Evolutionary conservation across 2,797 vertebrate species (phyloP).

Genomic region (Trachurus trachurus): DNA sequence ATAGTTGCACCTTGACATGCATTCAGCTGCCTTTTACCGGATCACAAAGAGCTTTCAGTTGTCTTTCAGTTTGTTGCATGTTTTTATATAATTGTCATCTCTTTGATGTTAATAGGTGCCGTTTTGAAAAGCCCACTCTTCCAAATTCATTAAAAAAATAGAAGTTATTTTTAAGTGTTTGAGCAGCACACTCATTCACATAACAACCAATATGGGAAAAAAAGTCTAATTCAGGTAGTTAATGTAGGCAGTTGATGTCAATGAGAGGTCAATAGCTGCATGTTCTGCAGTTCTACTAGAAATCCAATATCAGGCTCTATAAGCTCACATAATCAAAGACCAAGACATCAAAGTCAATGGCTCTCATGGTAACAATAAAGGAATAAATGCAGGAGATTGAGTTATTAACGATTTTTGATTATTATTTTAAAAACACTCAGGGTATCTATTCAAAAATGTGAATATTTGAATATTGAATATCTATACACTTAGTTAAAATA

Average conservation of each 20-base stretch:
- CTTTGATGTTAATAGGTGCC: conserved; percentile 4
- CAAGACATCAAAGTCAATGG: background rate
- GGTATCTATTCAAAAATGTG: background rate
- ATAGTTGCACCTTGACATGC: conserved; percentile 10
- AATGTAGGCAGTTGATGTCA: background rate
- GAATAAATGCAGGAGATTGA: background rate
- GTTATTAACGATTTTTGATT: background rate
- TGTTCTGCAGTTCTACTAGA: background rate
- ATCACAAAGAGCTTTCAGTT: conserved; percentile 28
- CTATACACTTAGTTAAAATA: too few relatives aligned
- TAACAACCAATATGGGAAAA: background rate
- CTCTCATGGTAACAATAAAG: too few relatives aligned
- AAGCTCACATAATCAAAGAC: background rate
- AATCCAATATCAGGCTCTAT: background rate
- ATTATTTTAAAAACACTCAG: background rate
- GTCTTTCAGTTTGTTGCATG: conserved; percentile 3
- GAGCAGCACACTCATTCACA: background rate
- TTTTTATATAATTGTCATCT: background rate
- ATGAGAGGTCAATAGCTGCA: background rate
- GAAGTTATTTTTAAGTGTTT: background rate
- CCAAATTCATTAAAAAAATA: background rate
- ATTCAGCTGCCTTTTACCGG: background rate
- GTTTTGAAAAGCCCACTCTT: conserved; percentile 1
- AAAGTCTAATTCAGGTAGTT: background rate
- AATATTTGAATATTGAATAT: too few relatives aligned